Conservation (phyloP, 53 echinoderm and acorn worm genomes). For the Hippasteria phrygiana region DNA sequence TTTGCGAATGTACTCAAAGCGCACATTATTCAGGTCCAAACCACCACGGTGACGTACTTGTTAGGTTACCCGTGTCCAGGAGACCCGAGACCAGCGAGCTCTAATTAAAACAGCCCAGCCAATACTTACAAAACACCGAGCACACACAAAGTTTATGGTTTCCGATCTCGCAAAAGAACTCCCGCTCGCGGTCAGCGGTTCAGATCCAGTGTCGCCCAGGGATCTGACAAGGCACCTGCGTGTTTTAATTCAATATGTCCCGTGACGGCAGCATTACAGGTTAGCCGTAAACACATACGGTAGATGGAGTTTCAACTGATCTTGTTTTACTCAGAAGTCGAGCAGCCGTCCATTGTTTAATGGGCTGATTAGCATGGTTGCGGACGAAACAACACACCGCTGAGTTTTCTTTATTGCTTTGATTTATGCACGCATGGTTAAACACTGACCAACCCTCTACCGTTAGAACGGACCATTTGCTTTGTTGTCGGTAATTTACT, state of each 20-base stretch:
- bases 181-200: neutral
- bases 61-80: neutral
- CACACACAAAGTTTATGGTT: conserved; percentile 19
- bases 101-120: conserved; percentile 16
- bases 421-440: neutral
- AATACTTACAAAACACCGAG: neutral
- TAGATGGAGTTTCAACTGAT: neutral
- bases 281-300: neutral
- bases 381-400: neutral
- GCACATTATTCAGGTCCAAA: neutral
- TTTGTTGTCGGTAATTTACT: neutral
- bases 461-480: neutral
- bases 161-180: neutral
- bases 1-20: neutral
- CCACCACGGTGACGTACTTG: neutral
- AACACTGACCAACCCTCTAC: neutral
- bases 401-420: neutral
- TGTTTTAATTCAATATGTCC: neutral
- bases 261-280: neutral
- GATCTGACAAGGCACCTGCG: neutral
- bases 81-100: neutral
- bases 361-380: neutral
- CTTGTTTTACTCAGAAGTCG: neutral
- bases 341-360: neutral
- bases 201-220: conserved; percentile 1